These are phyloP conservation scores for Semaprochilodus insignis DNA, from an alignment of 2,797 vertebrate species.

Conservation along the genomic window DNA sequence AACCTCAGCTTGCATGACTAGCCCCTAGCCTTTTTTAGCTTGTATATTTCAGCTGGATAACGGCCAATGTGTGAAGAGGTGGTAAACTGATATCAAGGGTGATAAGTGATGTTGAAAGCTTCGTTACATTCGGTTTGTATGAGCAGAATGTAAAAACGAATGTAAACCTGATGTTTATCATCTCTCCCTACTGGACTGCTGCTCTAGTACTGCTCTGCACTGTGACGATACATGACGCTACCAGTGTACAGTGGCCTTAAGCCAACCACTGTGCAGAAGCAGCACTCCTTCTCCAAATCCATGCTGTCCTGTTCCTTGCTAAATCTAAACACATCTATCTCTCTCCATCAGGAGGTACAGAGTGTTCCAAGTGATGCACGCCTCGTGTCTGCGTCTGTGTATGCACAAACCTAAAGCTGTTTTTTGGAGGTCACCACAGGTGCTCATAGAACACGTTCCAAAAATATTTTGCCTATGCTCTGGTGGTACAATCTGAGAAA, in stretches of 20 bases:
- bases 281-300: constrained; percentile 35
- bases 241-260: neutral
- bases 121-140: no score
- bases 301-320: constrained; percentile 23
- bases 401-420: constrained; percentile 30
- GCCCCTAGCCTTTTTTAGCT: no score
- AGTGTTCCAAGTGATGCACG: constrained; percentile 38
- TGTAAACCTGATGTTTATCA: no score
- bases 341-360: constrained; percentile 39
- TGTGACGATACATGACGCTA: no score
- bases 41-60: no score
- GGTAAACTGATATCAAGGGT: no score
- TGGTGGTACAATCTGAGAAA: constrained; percentile 66
- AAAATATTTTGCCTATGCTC: constrained; percentile 71
- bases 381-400: constrained; percentile 22
- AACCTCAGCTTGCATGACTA: no score
- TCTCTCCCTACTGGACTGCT: no score
- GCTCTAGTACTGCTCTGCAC: no score
- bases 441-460: constrained; percentile 66
- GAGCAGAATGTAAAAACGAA: no score
- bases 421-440: constrained; percentile 58
- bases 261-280: neutral
- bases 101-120: no score
- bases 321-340: constrained; percentile 36
- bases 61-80: no score